These are phyloP conservation scores for Grapholita molesta DNA, from an alignment of 1,140 invertebrate genomes.

Conservation along the genomic window DNA sequence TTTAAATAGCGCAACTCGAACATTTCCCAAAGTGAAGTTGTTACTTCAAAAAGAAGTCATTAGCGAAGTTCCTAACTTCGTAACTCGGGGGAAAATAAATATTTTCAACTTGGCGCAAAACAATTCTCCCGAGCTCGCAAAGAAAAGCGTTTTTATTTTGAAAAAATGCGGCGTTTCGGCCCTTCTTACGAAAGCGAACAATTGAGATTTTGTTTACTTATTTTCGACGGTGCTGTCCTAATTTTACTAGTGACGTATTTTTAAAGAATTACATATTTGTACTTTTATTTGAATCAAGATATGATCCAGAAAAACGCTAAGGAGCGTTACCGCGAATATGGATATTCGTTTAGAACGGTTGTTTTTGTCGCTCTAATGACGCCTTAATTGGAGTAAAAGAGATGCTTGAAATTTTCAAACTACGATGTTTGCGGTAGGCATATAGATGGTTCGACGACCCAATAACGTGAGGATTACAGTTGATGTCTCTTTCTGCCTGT, in stretches of 20 bases:
- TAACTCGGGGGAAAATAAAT: constrained; percentile 8
- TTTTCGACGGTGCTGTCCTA: neutral
- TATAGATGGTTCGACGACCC: no score
- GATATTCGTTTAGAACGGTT: no score
- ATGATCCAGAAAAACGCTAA: no score
- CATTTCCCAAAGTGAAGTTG: constrained; percentile 1
- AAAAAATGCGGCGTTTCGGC: neutral
- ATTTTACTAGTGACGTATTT: neutral
- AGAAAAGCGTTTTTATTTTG: neutral
- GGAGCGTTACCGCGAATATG: no score
- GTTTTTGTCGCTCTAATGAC: no score
- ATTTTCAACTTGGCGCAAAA: constrained; percentile 7
- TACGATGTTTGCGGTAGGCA: no score
- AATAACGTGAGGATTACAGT: no score
- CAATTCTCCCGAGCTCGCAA: neutral
- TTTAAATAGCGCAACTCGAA: constrained; percentile 1
- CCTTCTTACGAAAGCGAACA: neutral
- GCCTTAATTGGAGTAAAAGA: no score
- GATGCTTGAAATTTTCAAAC: no score
- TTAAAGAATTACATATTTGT: neutral
- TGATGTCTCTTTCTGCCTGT: no score
- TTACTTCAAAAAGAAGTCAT: constrained; percentile 16
- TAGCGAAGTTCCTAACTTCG: constrained; percentile 3
- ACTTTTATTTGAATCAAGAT: neutral
- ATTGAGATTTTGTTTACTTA: neutral